Evolutionary conservation across 1,140 invertebrate species (phyloP), one percentile per base, ranked within the genome.

Genomic region (Bombus sylvicola): DNA sequence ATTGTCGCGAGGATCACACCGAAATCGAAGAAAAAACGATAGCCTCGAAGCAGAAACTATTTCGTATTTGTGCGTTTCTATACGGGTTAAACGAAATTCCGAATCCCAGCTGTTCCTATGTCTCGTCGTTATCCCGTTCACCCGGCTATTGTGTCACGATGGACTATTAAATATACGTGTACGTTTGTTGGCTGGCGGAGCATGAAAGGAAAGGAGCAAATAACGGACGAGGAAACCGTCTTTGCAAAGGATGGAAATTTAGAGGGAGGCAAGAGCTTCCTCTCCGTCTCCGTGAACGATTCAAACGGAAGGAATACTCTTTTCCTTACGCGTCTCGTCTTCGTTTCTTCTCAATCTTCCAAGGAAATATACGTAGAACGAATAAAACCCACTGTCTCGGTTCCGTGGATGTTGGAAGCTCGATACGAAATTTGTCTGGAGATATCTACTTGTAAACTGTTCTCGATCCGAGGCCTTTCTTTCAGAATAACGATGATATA

Each of bases 31-130:
- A 47, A 41, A 28, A 31, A 66, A 47, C 4, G n/a, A 10, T 2
- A 39, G 22, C 22, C 5, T 41, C 2, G 22, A 6, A 3, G 31
- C 43, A n/a, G 43, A 80, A 71, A 47, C 34, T 15, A 47, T 71
- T 57, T 69, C 64, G n/a, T 39, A 57, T 39, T 39, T 25, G 73
- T 28, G 74, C 43, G 43, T 64, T 22, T 41, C 3, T 12, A 53
- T 34, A 74, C 28, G n/a, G 6, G 39, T 74, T 75, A 43, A 74
- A 34, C n/a, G 57, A 82, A 81, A 82, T 82, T 82, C 31, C 57
- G 37, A 37, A 22, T 47, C 5, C 28, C 41, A 53, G 22, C 22
- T 18, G 10, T 3, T 59, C 41, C 1, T 68, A 5, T 25, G 18
- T 73, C 47, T 37, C 68, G 64, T 72, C 34, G 76, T 31, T 80